Base-by-base conservation (phyloP, 2,797 vertebrate species). In the Neoniphon sammara region DNA sequence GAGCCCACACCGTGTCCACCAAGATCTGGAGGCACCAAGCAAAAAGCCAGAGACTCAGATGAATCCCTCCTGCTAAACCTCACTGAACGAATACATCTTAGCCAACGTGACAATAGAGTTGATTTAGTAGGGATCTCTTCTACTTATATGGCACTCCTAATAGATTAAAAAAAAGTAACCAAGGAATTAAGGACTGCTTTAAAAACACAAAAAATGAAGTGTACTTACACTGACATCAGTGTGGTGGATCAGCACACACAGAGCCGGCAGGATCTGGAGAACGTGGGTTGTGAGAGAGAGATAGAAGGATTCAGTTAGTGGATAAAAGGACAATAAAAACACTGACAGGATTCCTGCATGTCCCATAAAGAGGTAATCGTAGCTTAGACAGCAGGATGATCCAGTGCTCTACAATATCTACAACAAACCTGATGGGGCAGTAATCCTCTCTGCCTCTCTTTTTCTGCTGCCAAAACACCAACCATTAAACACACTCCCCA, bases 1-100 rank as follows among this genome's bases (percentile, higher is more conserved):
- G 95, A 2, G 98, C 98, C 98, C 98, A 99, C 64, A 99, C 98
- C 0, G 98, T 99, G 91, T 99, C 98, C 83, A 99, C 98, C 93
- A 99, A 91, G 89, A 99, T 99, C 98, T 99, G 88, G 30, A 73
- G 2, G 66, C 4, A 54, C 50, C 0, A 18, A 54, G 75, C 0
- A 44, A 49, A n/a, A 66, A 50, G 5, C 12, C 0, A 36, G 57
- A 25, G 0, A n/a, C 7, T 34, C 5, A 6, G 5, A 70, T 62
- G 0, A 60, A 76, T 47, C 1, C 7, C 54, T 52, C 34, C 20
- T 4, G 4, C 50, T 42, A 0, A 34, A 21, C 27, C 34, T 56
- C 21, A 34, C 23, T 17, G 7, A 15, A 39, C 23, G 6, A 44
- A 44, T 44, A 44, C 42, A 44, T 15, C 14, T 44, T 10, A 39